phyloP scores from a whole-genome alignment of 2,113 vertebrate species.

The Rhea pennata region DNA sequence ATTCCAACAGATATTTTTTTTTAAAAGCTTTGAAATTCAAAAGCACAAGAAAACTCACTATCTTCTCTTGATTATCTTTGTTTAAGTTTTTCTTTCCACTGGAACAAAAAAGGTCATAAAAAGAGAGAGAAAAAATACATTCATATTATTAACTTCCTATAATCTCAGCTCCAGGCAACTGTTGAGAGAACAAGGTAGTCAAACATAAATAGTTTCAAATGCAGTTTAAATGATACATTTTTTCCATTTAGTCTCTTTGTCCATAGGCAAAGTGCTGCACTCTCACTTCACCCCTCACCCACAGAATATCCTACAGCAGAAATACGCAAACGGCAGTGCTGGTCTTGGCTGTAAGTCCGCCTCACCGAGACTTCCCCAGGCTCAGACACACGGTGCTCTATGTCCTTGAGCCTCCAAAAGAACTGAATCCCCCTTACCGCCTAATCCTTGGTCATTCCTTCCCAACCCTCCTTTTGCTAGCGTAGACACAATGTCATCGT shows the following conservation, averaged over 20 bases:
- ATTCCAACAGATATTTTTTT: not conserved
- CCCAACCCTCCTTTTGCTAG: fast-evolving
- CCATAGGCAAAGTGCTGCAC: not conserved
- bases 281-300: not conserved
- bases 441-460: not conserved
- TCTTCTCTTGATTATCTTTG: not conserved
- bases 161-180: not conserved
- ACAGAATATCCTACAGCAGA: not conserved
- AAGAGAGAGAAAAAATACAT: not conserved
- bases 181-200: not conserved
- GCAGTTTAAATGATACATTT: not conserved
- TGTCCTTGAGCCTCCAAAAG: not conserved
- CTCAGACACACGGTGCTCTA: not conserved
- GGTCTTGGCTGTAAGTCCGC: fast-evolving
- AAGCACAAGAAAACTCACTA: not conserved
- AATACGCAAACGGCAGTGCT: not conserved
- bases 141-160: not conserved
- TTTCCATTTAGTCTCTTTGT: not conserved
- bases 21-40: conserved; percentile 12
- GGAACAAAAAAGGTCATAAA: not conserved
- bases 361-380: not conserved
- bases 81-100: not conserved
- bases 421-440: not conserved
- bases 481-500: fast-evolving
- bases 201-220: not conserved